Conservation (phyloP, 2,888 invertebrate genomes). For the Tipula helvola region DNA sequence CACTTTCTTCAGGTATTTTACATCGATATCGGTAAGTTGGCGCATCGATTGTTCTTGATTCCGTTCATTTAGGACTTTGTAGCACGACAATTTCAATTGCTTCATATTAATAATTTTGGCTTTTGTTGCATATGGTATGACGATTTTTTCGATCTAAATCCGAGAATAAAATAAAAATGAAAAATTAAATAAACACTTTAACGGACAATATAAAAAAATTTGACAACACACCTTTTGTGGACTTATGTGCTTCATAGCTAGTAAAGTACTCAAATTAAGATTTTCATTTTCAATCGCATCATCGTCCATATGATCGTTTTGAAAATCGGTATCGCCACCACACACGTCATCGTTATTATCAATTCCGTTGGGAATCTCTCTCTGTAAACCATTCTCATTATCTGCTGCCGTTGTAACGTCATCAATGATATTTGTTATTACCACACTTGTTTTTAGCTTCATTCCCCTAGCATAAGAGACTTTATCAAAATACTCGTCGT, state of each 20-base stretch:
- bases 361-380: constrained; percentile 17
- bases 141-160: constrained; percentile 45
- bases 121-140: constrained; percentile 66
- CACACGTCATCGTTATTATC: background rate
- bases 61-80: constrained; percentile 43
- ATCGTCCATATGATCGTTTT: constrained; percentile 31
- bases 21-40: constrained; percentile 21
- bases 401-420: background rate
- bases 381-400: constrained; percentile 14
- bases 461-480: background rate
- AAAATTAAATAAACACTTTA: background rate
- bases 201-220: constrained; percentile 22
- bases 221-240: constrained; percentile 40
- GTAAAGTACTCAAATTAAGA: constrained; percentile 9
- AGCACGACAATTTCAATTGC: constrained; percentile 63
- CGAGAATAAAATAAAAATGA: constrained; percentile 19
- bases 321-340: background rate
- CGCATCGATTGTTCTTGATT: background rate
- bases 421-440: constrained; percentile 30
- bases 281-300: constrained; percentile 20
- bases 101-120: constrained; percentile 83
- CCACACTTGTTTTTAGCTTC: background rate
- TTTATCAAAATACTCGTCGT: background rate
- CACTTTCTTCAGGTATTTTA: constrained; percentile 24
- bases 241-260: constrained; percentile 23